Conservation (phyloP, 1,140 invertebrate species). For the Gryllus bimaculatus region DNA sequence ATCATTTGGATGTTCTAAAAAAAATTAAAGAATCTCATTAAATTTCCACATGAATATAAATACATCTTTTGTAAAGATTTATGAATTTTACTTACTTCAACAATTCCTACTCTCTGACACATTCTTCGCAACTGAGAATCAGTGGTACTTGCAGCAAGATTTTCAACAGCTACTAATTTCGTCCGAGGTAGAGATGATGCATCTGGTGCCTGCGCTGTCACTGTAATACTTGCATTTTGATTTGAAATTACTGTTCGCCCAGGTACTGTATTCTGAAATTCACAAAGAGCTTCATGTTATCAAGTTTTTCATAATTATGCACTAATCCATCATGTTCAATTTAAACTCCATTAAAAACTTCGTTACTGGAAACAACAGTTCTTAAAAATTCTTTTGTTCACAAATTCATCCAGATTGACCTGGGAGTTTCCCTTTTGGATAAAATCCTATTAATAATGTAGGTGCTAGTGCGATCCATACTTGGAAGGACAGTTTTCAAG, state of each 20-base stretch:
- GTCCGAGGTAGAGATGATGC: conserved; percentile 25
- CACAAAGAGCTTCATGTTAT: no score
- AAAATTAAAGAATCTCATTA: conserved; percentile 24
- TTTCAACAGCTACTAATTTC: conserved; percentile 40
- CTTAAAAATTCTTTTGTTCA: no score
- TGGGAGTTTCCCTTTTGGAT: no score
- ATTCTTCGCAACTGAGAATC: conserved; percentile 41
- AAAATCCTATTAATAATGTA: no score
- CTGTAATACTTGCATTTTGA: not conserved
- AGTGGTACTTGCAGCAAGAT: conserved; percentile 42
- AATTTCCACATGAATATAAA: conserved; percentile 11
- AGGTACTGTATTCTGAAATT: not conserved
- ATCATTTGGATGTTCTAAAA: conserved; percentile 39
- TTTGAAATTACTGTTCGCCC: not conserved
- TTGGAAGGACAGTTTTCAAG: no score
- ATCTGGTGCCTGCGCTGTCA: not conserved
- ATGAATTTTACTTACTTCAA: conserved; percentile 40
- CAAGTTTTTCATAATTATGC: no score
- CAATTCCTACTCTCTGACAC: conserved; percentile 42
- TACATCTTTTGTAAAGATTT: not conserved
- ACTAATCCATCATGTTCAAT: no score
- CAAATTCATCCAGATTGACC: no score
- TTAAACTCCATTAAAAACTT: no score
- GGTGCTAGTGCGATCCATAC: no score
- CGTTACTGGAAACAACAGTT: no score